A percentile compares a stretch with the other conserved stretches of the same genome.
Evolutionary conservation across 2,797 vertebrate species (phyloP).

Genomic region (Enteromius mattozi): DNA sequence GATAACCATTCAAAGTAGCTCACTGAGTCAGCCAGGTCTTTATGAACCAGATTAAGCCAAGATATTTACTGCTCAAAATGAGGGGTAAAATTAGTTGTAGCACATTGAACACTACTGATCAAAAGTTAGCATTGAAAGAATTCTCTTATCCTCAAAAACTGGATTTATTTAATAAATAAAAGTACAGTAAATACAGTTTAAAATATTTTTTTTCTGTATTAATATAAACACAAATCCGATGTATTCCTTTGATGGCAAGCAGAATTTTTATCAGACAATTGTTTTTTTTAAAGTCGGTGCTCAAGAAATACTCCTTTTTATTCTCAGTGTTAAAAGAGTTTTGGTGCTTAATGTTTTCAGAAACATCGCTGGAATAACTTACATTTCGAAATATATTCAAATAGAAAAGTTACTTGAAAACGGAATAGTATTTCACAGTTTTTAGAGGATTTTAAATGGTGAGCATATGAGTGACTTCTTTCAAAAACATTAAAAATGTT

Average conservation of each 20-base stretch:
- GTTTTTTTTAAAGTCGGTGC: neutral
- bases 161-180: neutral
- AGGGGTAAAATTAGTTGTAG: neutral
- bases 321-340: neutral
- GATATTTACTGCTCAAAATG: neutral
- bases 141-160: neutral
- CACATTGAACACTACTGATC: neutral
- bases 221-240: neutral
- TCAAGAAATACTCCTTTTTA: neutral
- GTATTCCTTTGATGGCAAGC: neutral
- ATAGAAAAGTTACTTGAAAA: neutral
- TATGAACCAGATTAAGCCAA: slow-evolving; percentile 14
- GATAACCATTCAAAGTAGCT: slow-evolving; percentile 57
- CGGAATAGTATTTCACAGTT: neutral
- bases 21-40: neutral
- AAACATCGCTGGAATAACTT: neutral
- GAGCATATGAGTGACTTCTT: neutral
- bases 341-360: too few species aligned
- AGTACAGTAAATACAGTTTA: neutral
- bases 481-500: neutral
- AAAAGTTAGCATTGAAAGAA: neutral
- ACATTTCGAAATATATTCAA: neutral
- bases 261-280: neutral
- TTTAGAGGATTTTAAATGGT: neutral
- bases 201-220: neutral